Evolutionary conservation across 2,888 invertebrate genomes (phyloP).

Genomic region (Micoletzkya japonica): DNA sequence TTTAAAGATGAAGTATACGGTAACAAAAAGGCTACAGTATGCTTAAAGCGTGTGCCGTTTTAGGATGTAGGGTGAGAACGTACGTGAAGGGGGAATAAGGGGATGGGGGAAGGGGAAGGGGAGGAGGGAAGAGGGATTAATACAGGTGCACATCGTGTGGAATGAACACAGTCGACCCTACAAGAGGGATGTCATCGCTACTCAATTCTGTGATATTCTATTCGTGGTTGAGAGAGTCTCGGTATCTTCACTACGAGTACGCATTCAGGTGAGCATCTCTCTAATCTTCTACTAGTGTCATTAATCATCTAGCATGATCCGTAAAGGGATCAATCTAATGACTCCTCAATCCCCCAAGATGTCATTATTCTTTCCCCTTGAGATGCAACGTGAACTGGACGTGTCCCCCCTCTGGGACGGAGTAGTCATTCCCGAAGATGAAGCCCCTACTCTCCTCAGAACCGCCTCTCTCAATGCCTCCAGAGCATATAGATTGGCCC

Average conservation of each 20-base stretch:
- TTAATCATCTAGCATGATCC: not conserved
- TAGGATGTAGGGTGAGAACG: too few relatives aligned
- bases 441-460: conserved; percentile 15
- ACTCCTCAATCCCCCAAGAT: not conserved
- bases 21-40: too few relatives aligned
- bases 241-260: conserved; percentile 66
- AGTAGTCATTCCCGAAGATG: conserved; percentile 18
- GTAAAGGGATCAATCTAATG: not conserved
- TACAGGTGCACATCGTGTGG: conserved; percentile 97
- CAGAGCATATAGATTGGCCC: conserved; percentile 44
- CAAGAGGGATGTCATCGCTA: conserved; percentile 92
- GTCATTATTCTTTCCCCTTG: not conserved
- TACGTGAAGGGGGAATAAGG: too few relatives aligned
- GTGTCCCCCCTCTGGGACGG: conserved; percentile 24
- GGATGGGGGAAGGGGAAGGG: too few relatives aligned
- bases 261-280: conserved; percentile 38
- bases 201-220: conserved; percentile 97
- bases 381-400: conserved; percentile 21
- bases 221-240: conserved; percentile 89
- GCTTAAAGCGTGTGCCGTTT: too few relatives aligned
- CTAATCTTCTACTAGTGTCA: not conserved
- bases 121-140: not conserved
- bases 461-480: conserved; percentile 21
- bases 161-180: conserved; percentile 94
- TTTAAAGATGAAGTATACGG: too few relatives aligned